Percentiles rank a stretch among this genome's conserved stretches.
phyloP scores from a whole-genome alignment of 2,113 vertebrate species.

The Diphyllodes magnificus region DNA sequence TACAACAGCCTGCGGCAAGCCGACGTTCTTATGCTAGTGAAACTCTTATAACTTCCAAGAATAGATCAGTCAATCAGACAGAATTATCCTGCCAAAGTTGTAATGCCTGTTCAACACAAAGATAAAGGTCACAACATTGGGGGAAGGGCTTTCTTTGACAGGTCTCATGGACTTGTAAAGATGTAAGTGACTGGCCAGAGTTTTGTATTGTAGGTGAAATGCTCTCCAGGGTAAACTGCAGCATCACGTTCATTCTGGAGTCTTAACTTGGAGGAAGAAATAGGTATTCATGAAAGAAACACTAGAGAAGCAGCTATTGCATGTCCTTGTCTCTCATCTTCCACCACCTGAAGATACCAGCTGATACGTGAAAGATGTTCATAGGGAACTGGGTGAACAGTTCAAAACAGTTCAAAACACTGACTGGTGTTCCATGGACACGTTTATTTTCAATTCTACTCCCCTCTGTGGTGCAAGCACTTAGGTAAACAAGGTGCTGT shows the following conservation, averaged over 20 bases:
- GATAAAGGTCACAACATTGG: not conserved
- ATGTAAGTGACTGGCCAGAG: not conserved
- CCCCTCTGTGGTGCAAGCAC: not conserved
- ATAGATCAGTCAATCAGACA: not conserved
- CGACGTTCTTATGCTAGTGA: not conserved
- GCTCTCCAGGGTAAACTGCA: not conserved
- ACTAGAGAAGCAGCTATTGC: not conserved
- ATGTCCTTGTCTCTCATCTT: not conserved
- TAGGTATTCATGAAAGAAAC: not conserved
- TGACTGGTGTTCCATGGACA: not conserved
- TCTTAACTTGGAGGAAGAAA: not conserved
- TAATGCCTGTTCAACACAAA: not conserved
- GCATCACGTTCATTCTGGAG: not conserved
- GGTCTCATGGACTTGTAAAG: not conserved
- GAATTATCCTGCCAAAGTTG: not conserved
- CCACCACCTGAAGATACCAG: not conserved
- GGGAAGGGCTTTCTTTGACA: not conserved
- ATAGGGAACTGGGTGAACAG: not conserved
- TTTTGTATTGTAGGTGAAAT: not conserved
- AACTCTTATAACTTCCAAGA: not conserved
- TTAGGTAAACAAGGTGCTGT: not conserved
- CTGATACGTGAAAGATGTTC: not conserved
- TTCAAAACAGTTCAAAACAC: not conserved
- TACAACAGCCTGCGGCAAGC: not conserved
- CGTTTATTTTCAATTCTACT: not conserved